Conservation (phyloP, 2,113 vertebrate species). For the Rhynchomys soricoides region DNA sequence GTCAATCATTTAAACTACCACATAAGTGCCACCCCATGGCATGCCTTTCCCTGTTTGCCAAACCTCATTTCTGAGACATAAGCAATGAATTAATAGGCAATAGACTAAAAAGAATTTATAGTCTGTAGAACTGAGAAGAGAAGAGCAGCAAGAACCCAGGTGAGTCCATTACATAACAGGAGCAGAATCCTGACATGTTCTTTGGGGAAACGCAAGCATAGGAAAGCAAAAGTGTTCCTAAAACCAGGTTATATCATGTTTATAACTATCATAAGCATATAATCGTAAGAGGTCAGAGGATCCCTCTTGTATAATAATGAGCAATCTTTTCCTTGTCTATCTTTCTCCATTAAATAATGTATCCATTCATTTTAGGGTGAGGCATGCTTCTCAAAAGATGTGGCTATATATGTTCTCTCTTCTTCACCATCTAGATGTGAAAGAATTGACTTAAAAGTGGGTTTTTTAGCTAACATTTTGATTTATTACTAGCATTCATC, state of each 20-base stretch:
- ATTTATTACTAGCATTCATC: conserved; percentile 53
- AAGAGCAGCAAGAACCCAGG: not conserved
- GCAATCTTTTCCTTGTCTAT: not conserved
- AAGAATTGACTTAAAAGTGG: conserved; percentile 17
- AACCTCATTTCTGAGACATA: not conserved
- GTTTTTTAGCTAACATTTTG: conserved; percentile 35
- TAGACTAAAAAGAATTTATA: too few relatives aligned
- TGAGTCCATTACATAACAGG: not conserved
- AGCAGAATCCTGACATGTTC: not conserved
- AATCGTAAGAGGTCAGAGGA: not conserved
- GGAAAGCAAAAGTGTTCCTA: not conserved
- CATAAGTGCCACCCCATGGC: accelerated
- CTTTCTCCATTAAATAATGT: not conserved
- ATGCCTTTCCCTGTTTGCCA: not conserved
- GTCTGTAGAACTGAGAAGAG: not conserved
- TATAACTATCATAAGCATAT: not conserved
- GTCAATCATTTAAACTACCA: not conserved
- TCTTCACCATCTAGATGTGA: not conserved
- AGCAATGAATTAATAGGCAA: too few relatives aligned
- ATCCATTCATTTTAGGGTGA: not conserved
- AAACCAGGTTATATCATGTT: conserved; percentile 15
- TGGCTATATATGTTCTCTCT: conserved; percentile 1
- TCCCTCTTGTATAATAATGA: not conserved
- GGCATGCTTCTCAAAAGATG: not conserved
- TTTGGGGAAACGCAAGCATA: conserved; percentile 6